Evolutionary conservation across 2,113 vertebrate genomes (phyloP), one percentile per base, ranked within the genome.

Genomic region (Colinus virginianus): DNA sequence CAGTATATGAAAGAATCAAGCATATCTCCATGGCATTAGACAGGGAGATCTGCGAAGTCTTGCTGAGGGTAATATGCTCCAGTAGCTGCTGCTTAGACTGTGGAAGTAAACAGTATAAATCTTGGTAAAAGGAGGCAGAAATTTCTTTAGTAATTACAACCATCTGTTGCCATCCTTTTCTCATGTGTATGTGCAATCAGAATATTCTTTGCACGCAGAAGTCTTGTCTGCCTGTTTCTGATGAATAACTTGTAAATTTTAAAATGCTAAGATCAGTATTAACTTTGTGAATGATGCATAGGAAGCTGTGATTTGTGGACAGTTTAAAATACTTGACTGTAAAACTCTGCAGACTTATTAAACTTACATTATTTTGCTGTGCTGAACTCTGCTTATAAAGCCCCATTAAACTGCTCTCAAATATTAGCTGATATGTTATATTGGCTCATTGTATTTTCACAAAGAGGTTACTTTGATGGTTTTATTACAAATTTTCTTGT

Each of bases 131-230:
- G 36, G 28, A 82, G 55, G 32, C 20, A 43, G 26, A 79, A 79
- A 38, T 79, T 38, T 66, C 28, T 78, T 77, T 56, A 59, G 51
- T 19, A 3, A 4, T 82, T 87, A 25, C 9, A 78, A 56, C 43
- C 58, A 45, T 72, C 14, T 28, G 12, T 66, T 78, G 17, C 46
- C 5, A 17, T 38, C 42, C 11, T 9, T 78, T 69, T 87, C 30
- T 49, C 17, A 11, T 1, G 1, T 40, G 66, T 72, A 28, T 0
- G 0, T 1, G 1, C 7, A 5, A 9, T 79, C 22, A 23, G 16
- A 42, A 34, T 81, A 58, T 59, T 20, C 34, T 32, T 38, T 87
- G 30, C 26, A 10, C 19, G 9, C 8, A 11, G 43, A 56, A 84
- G 13, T 46, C 48, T 71, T 0, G 25, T 71, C 51, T 70, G 5